Conservation (phyloP, 2,888 invertebrate species). For the Dynastes hyllus region DNA sequence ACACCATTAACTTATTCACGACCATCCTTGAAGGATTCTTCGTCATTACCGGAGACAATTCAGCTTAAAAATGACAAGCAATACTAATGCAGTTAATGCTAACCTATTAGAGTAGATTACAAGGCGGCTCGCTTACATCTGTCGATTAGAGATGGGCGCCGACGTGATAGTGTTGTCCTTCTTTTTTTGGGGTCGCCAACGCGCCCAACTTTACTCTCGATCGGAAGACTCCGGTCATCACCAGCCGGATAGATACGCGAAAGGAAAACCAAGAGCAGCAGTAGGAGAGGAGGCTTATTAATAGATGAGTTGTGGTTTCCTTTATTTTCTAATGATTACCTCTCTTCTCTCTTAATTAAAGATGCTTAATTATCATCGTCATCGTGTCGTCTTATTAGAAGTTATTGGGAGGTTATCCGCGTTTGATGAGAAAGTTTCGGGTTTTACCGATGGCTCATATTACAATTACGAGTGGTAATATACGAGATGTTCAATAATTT, state of each 20-base stretch:
- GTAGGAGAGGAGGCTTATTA: slow-evolving; percentile 36
- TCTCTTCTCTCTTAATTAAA: slow-evolving; percentile 41
- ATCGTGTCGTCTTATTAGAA: neutral
- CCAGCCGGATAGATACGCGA: neutral
- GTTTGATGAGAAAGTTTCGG: slow-evolving; percentile 14
- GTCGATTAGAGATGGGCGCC: slow-evolving; percentile 42
- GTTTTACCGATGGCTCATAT: no score
- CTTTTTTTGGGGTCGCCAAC: neutral
- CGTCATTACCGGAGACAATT: slow-evolving; percentile 38
- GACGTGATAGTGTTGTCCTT: slow-evolving; percentile 22
- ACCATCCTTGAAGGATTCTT: slow-evolving; percentile 18
- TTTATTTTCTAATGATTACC: slow-evolving; percentile 45
- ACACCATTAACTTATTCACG: slow-evolving; percentile 6
- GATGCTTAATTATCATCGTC: slow-evolving; percentile 36
- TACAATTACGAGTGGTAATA: neutral
- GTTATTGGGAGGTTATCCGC: neutral
- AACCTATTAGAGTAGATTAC: slow-evolving; percentile 51
- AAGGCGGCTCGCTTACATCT: slow-evolving; percentile 49
- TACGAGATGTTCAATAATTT: neutral
- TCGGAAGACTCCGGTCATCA: neutral
- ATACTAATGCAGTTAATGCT: slow-evolving; percentile 51
- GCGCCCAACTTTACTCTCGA: slow-evolving; percentile 24
- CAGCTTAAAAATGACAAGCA: slow-evolving; percentile 49
- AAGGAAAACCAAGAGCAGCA: neutral
- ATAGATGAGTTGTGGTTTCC: slow-evolving; percentile 50